phyloP scores from a whole-genome alignment of 2,888 invertebrate genomes.

The Leucoptera coffeella region DNA sequence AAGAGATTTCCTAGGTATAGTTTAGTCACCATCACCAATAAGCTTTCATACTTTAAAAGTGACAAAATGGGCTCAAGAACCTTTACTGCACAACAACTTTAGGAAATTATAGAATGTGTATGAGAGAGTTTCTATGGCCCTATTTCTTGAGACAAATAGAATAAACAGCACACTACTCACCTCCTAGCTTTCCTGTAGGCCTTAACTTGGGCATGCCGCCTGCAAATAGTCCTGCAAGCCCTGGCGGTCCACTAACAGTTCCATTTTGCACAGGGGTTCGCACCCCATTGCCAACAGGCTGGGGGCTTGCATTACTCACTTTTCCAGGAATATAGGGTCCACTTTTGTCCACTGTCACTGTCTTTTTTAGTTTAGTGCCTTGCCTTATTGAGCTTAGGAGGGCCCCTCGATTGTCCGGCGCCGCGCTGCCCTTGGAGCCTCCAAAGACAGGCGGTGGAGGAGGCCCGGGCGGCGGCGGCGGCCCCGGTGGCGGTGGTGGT shows the following conservation, averaged over 20 bases:
- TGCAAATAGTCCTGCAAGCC: slow-evolving; percentile 69
- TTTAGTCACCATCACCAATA: no score
- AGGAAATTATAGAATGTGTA: no score
- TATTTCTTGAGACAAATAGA: slow-evolving; percentile 4
- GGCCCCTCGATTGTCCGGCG: slow-evolving; percentile 59
- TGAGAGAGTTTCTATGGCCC: no score
- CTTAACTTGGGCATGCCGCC: slow-evolving; percentile 79
- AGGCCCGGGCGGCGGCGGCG: slow-evolving; percentile 57
- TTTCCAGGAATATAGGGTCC: slow-evolving; percentile 69
- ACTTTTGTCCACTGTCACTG: slow-evolving; percentile 88
- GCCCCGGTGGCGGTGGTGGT: slow-evolving; percentile 8
- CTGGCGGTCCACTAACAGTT: slow-evolving; percentile 22
- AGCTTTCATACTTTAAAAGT: no score
- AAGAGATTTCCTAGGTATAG: no score
- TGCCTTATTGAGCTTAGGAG: slow-evolving; percentile 78
- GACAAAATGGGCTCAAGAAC: no score
- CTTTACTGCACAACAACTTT: no score
- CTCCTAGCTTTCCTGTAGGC: slow-evolving; percentile 57
- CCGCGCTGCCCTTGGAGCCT: slow-evolving; percentile 32
- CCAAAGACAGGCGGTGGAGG: slow-evolving; percentile 45
- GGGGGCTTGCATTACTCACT: slow-evolving; percentile 19
- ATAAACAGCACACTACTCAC: slow-evolving; percentile 12
- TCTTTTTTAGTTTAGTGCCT: slow-evolving; percentile 75
- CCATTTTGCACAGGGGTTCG: slow-evolving; percentile 30
- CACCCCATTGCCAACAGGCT: slow-evolving; percentile 22